Percentiles rank a stretch among this genome's conserved stretches.
Conservation (phyloP, 2,113 vertebrate species). For the Antennarius striatus region DNA sequence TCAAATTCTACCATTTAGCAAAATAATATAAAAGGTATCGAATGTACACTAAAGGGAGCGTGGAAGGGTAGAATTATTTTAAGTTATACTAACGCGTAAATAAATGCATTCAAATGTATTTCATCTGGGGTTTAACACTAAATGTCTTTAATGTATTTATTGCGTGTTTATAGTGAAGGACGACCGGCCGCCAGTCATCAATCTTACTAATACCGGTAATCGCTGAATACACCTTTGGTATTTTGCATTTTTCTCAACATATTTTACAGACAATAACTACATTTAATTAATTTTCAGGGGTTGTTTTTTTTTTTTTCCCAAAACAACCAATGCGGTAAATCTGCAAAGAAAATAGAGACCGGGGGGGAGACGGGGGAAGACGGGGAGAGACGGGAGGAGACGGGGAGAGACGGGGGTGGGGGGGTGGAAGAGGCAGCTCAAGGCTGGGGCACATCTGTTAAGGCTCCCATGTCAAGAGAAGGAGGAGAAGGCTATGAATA, state of each 20-base stretch:
- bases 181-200: too few relatives aligned
- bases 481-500: conserved; percentile 76
- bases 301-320: neutral
- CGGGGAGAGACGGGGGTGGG: neutral
- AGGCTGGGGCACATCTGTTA: conserved; percentile 79
- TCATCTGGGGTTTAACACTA: too few relatives aligned
- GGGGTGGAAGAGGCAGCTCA: conserved; percentile 54
- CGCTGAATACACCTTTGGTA: too few relatives aligned
- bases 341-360: conserved; percentile 29
- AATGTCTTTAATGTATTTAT: too few relatives aligned
- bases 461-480: conserved; percentile 77
- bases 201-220: too few relatives aligned
- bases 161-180: too few relatives aligned
- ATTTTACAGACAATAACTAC: neutral
- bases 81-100: too few relatives aligned
- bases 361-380: conserved; percentile 1
- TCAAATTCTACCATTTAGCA: too few relatives aligned
- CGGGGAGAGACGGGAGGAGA: neutral
- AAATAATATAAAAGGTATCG: too few relatives aligned
- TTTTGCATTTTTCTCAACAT: neutral
- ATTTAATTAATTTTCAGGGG: conserved; percentile 29
- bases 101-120: too few relatives aligned
- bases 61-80: neutral
- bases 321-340: conserved; percentile 49
- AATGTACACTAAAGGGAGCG: too few relatives aligned